Evolutionary conservation across 2,888 invertebrate species (phyloP).

Genomic region (Drosophila infuscata): DNA sequence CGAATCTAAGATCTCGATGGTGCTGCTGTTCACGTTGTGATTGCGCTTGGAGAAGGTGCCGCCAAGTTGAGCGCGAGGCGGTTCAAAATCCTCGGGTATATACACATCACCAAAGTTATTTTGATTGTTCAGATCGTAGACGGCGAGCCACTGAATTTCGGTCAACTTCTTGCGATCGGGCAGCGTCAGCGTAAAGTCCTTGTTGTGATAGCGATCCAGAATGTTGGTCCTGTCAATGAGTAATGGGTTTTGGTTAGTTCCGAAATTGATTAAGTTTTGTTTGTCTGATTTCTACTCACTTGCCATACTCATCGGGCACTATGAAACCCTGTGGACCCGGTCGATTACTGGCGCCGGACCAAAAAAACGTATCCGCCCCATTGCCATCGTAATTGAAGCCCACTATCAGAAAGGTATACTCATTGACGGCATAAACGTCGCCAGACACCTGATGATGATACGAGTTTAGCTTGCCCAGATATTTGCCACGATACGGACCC

Average conservation of each 20-base stretch:
- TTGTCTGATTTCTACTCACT: constrained; percentile 87
- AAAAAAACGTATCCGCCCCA: constrained; percentile 96
- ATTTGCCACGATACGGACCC: constrained; percentile 92
- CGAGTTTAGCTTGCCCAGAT: constrained; percentile 93
- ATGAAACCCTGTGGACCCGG: constrained; percentile 97
- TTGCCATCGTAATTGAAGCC: constrained; percentile 96
- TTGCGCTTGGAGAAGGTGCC: constrained; percentile 87
- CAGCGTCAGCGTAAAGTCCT: constrained; percentile 92
- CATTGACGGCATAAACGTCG: constrained; percentile 95
- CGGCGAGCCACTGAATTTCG: constrained; percentile 94
- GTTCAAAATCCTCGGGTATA: constrained; percentile 95
- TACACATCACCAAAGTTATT: constrained; percentile 96
- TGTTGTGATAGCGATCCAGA: constrained; percentile 93
- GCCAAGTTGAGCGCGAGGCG: constrained; percentile 89
- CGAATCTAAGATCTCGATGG: constrained; percentile 92
- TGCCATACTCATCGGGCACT: constrained; percentile 94
- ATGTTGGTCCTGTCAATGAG: constrained; percentile 90
- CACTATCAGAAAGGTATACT: constrained; percentile 91
- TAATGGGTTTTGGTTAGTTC: not conserved
- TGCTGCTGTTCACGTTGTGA: constrained; percentile 89
- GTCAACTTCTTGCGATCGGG: constrained; percentile 95
- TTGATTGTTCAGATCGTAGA: constrained; percentile 94
- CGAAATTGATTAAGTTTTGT: not conserved
- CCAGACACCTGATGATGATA: constrained; percentile 96
- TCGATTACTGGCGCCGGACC: constrained; percentile 94